phyloP scores from a whole-genome alignment of 1,140 invertebrate species.

The Penaeus japonicus region DNA sequence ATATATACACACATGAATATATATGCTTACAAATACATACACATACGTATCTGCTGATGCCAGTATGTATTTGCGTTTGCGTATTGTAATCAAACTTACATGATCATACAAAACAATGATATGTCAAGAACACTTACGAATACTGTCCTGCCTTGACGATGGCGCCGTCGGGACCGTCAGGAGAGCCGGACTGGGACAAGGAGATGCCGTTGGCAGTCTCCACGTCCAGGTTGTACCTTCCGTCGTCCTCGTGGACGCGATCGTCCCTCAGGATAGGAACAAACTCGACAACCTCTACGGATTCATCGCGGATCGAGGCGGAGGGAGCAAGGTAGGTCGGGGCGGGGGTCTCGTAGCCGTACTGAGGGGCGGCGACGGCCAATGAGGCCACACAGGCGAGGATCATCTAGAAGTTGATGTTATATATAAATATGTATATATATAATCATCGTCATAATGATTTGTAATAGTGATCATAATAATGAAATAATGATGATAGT shows the following conservation, averaged over 20 bases:
- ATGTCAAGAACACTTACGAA: slow-evolving; percentile 30
- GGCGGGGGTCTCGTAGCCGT: background rate
- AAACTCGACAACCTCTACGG: slow-evolving; percentile 3
- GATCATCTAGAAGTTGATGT: slow-evolving; percentile 27
- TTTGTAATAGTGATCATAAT: too few relatives aligned
- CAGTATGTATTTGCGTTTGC: too few relatives aligned
- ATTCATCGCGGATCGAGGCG: background rate
- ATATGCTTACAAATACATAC: too few relatives aligned
- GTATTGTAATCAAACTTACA: too few relatives aligned
- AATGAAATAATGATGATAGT: too few relatives aligned
- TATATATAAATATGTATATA: background rate
- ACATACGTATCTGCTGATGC: too few relatives aligned
- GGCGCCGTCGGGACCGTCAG: slow-evolving; percentile 41
- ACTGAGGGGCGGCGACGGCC: slow-evolving; percentile 23
- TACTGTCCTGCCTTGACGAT: slow-evolving; percentile 43
- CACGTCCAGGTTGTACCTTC: slow-evolving; percentile 45
- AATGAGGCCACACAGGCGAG: slow-evolving; percentile 26
- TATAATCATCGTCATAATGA: too few relatives aligned
- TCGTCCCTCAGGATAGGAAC: slow-evolving; percentile 52
- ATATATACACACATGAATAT: too few relatives aligned
- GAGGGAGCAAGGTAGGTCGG: background rate
- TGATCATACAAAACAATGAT: background rate
- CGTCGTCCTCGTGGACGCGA: slow-evolving; percentile 48
- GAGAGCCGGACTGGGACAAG: slow-evolving; percentile 46
- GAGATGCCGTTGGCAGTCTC: slow-evolving; percentile 54